A percentile compares a stretch with the other conserved stretches of the same genome.
Conservation (phyloP, 1,140 invertebrate species). For the Hyles vespertilio region DNA sequence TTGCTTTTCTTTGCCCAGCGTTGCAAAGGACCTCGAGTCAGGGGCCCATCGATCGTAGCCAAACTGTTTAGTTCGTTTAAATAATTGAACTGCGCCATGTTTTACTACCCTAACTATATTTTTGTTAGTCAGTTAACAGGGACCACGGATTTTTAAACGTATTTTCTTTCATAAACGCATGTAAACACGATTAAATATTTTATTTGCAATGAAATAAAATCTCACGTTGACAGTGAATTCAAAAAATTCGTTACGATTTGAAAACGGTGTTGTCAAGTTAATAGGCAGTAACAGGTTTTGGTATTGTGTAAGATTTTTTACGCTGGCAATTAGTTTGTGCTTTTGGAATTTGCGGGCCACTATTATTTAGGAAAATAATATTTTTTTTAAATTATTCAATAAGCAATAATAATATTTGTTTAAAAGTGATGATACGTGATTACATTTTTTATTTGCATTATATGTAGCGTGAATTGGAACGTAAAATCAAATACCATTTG, state of each 20-base stretch:
- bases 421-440: too few species aligned
- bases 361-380: too few species aligned
- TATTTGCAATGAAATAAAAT: conserved; percentile 5
- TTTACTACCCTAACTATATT: conserved; percentile 6
- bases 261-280: neutral
- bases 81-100: conserved; percentile 87
- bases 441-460: too few species aligned
- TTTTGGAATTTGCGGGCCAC: too few species aligned
- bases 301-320: too few species aligned
- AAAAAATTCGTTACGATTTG: conserved; percentile 7
- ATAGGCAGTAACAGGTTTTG: too few species aligned
- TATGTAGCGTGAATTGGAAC: too few species aligned
- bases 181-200: conserved; percentile 1
- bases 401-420: too few species aligned
- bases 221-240: conserved; percentile 1
- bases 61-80: conserved; percentile 86
- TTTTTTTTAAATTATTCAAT: too few species aligned
- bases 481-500: too few species aligned
- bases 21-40: conserved; percentile 85
- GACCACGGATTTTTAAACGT: neutral
- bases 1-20: conserved; percentile 84
- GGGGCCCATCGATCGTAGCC: conserved; percentile 84
- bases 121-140: neutral
- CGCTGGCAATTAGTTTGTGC: too few species aligned
- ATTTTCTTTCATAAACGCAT: neutral